Evolutionary conservation across 2,888 invertebrate genomes (phyloP), one percentile per base, ranked within the genome.

Genomic region (Cataglyphis rosenhaueri): DNA sequence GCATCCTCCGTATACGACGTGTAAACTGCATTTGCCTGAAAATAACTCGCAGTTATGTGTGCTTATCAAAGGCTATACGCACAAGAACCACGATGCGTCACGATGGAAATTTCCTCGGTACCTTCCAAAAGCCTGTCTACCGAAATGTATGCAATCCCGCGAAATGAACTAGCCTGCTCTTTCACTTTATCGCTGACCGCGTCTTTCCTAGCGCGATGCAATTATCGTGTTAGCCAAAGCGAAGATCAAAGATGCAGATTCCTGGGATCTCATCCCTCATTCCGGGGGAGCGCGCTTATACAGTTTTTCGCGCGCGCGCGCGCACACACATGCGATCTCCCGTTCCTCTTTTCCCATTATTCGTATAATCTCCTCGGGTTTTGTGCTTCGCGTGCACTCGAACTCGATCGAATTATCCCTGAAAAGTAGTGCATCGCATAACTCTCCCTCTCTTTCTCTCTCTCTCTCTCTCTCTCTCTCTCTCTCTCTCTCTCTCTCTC

Each of bases 361-460:
- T 83, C 64, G 55, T 79, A 52, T 70, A 59, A 78, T 48, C 61
- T 65, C 29, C 57, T 82, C 83, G 59, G 57, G 35, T 82, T 71
- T 76, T 78, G 73, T 61, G 52, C 48, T 25, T 73, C 76, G 57
- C 74, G 79, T 59, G 74, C 68, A 64, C 81, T 71, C 81, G 38
- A 59, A 64, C 76, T 21, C 84, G 82, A 81, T 79, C 70, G 65
- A 88, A 86, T 86, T 89, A 84, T 88, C 84, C 66, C 71, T 66
- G 65, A 83, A 85, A 84, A 85, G 83, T 66, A 84, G 74, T 64
- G 85, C 84, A 84, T 75, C 86, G 83, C 74, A 90, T 29, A 61
- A 41, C 32, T 57, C 41, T 32, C 29, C 9, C 18, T 21, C 44
- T 66, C 18, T 38, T 12, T 25, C 8, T 21, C 9, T 55, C 25